phyloP scores from a whole-genome alignment of 2,888 invertebrate species.

The Lasioglossum pauxillum region DNA sequence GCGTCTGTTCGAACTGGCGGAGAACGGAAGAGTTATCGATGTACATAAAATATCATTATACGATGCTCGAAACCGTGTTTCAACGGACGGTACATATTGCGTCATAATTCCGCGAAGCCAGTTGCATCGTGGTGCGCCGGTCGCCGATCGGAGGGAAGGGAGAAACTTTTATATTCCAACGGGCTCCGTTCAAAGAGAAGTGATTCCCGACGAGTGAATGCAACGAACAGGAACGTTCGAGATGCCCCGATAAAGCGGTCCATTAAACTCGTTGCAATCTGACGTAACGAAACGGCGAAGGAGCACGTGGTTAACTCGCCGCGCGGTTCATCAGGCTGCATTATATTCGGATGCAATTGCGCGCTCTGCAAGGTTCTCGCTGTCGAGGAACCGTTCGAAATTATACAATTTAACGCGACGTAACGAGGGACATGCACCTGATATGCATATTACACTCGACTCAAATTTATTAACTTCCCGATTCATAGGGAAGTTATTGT shows the following conservation, averaged over 20 bases:
- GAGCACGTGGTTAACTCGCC: not conserved
- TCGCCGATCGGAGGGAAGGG: not conserved
- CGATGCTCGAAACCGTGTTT: not conserved
- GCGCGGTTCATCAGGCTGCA: slow-evolving; percentile 8
- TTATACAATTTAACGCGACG: not conserved
- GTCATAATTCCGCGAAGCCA: not conserved
- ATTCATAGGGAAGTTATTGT: too few species aligned
- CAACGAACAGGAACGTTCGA: not conserved
- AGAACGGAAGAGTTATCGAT: not conserved
- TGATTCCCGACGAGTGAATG: not conserved
- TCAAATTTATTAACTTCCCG: not conserved
- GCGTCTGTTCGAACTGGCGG: too few species aligned
- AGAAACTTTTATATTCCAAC: not conserved
- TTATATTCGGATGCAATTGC: slow-evolving; percentile 11
- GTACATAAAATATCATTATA: not conserved
- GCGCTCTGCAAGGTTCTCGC: not conserved
- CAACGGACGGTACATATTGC: not conserved
- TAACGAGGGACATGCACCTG: not conserved
- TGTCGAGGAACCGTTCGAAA: not conserved
- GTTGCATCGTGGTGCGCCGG: not conserved
- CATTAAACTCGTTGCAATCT: slow-evolving; percentile 3
- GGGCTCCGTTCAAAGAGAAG: not conserved
- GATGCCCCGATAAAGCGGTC: slow-evolving; percentile 3
- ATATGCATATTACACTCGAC: not conserved
- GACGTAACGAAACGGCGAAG: not conserved